Evolutionary conservation across 2,797 vertebrate genomes (phyloP).

Genomic region (Neoniphon sammara): DNA sequence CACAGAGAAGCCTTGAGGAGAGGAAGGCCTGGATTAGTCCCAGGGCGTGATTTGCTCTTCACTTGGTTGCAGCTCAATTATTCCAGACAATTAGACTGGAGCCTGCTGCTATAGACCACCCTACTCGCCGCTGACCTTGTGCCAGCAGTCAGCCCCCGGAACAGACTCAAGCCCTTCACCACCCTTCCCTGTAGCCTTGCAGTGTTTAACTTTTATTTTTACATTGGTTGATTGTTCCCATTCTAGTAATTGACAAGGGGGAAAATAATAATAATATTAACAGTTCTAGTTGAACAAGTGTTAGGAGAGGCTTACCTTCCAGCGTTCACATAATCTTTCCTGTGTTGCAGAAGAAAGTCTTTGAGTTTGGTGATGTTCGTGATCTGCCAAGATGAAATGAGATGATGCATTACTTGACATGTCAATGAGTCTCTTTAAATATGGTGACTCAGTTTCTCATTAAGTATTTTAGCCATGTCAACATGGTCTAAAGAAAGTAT

Average conservation of each 20-base stretch:
- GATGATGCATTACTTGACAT: slow-evolving; percentile 54
- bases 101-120: slow-evolving; percentile 77
- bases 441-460: slow-evolving; percentile 22
- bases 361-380: slow-evolving; percentile 96
- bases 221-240: slow-evolving; percentile 36
- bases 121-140: slow-evolving; percentile 72
- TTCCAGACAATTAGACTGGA: slow-evolving; percentile 83
- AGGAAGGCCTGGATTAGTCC: slow-evolving; percentile 77
- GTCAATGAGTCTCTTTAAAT: slow-evolving; percentile 49
- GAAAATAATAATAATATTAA: background rate
- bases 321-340: slow-evolving; percentile 96
- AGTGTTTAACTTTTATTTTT: slow-evolving; percentile 32
- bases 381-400: slow-evolving; percentile 84
- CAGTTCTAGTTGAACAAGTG: background rate
- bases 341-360: slow-evolving; percentile 96
- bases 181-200: slow-evolving; percentile 31
- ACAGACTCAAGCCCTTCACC: background rate
- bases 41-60: slow-evolving; percentile 77
- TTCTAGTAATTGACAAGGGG: background rate
- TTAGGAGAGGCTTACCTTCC: slow-evolving; percentile 85
- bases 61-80: slow-evolving; percentile 81
- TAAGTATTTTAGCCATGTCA: slow-evolving; percentile 46
- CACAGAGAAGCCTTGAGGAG: slow-evolving; percentile 63
- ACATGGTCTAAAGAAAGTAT: slow-evolving; percentile 44
- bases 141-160: slow-evolving; percentile 62